These are phyloP conservation scores for Ceyx erithaca DNA, from an alignment of 2,797 vertebrate species.

Conservation along the genomic window DNA sequence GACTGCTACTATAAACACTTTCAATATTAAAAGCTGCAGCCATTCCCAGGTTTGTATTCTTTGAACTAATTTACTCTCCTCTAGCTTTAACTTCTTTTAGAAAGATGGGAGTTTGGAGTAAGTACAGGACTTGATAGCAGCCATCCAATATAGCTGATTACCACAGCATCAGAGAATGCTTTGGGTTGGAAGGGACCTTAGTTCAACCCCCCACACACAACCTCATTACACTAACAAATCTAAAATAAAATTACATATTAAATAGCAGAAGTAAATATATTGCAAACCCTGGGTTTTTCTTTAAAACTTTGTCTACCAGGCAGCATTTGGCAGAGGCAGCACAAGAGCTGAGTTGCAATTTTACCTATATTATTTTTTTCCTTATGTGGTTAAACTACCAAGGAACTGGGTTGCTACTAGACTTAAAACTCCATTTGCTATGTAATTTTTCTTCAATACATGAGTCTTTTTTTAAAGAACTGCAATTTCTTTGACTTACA, in stretches of 20 bases:
- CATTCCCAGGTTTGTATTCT: not conserved
- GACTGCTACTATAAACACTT: not conserved
- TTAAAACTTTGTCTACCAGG: not conserved
- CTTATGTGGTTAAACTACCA: not conserved
- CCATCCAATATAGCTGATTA: not conserved
- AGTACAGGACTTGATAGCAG: not conserved
- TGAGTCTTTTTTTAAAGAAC: conserved; percentile 5
- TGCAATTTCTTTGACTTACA: conserved; percentile 43
- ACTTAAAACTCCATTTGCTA: conserved; percentile 46
- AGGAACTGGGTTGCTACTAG: not conserved
- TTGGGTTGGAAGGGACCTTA: too few relatives aligned
- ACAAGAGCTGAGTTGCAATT: not conserved
- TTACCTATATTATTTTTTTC: not conserved
- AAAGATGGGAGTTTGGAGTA: not conserved
- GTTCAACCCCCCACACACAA: not conserved
- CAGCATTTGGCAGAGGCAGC: not conserved
- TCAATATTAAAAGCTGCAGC: not conserved
- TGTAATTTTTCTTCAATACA: conserved; percentile 49
- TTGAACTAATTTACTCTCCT: not conserved
- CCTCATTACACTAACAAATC: not conserved
- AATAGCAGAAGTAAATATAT: conserved; percentile 4
- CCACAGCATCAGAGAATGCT: not conserved
- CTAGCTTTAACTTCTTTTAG: not conserved
- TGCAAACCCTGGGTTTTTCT: not conserved
- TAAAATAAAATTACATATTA: conserved; percentile 22